Conservation (phyloP, 2,888 invertebrate genomes). For the Xanthostigma xanthostigma region DNA sequence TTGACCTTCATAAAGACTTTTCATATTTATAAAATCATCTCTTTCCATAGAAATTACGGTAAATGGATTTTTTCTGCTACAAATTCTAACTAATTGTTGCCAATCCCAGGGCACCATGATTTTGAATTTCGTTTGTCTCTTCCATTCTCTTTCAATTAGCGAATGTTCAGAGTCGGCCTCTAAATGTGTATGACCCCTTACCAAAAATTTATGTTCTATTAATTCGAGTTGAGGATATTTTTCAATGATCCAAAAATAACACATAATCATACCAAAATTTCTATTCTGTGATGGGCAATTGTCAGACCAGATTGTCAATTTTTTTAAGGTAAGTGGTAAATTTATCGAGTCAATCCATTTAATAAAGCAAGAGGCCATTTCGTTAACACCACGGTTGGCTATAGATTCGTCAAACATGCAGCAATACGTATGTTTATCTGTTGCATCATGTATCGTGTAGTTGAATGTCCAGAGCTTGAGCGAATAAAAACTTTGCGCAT, state of each 20-base stretch:
- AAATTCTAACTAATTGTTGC: conserved; percentile 11
- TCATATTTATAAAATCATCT: conserved; percentile 1
- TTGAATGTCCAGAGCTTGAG: conserved; percentile 12
- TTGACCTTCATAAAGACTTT: background rate
- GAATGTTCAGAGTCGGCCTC: conserved; percentile 10
- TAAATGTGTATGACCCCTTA: conserved; percentile 15
- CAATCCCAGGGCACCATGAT: conserved; percentile 15
- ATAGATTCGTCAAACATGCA: conserved; percentile 13
- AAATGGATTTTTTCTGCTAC: background rate
- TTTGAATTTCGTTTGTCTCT: conserved; percentile 9
- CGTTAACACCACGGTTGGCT: conserved; percentile 13
- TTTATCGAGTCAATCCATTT: conserved; percentile 10
- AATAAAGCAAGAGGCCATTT: conserved; percentile 14
- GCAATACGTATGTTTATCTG: conserved; percentile 8
- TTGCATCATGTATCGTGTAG: conserved; percentile 8
- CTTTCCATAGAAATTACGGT: conserved; percentile 2
- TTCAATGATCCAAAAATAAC: conserved; percentile 7
- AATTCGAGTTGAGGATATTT: conserved; percentile 6
- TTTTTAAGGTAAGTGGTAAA: conserved; percentile 1
- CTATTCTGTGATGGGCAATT: conserved; percentile 8
- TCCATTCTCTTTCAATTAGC: conserved; percentile 8
- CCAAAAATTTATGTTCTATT: conserved; percentile 14
- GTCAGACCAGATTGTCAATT: conserved; percentile 9
- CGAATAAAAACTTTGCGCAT: conserved; percentile 11
- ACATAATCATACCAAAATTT: conserved; percentile 4